Percentiles rank a stretch among this genome's conserved stretches.
phyloP scores from a whole-genome alignment of 2,113 vertebrate genomes.

The Psephotus haematonotus region DNA sequence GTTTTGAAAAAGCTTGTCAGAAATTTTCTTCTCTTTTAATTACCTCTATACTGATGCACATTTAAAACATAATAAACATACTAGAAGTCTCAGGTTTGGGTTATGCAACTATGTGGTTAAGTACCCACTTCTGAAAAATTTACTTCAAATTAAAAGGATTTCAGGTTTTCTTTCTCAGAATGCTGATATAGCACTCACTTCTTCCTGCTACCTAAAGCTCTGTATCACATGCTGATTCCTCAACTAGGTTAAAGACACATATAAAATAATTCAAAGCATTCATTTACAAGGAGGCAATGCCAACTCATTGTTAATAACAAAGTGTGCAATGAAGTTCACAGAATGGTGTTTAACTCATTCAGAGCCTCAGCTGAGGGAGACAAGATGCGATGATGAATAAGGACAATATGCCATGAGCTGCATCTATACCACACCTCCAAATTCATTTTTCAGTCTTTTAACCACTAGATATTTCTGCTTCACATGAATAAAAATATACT shows the following conservation, averaged over 20 bases:
- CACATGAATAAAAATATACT: conserved; percentile 27
- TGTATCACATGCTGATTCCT: not conserved
- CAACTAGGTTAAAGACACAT: not conserved
- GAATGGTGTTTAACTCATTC: not conserved
- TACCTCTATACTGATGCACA: conserved; percentile 10
- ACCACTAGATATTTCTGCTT: not conserved
- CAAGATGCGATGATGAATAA: not conserved
- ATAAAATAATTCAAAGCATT: not conserved
- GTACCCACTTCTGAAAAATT: not conserved
- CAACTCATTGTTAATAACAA: not conserved
- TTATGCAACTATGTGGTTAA: not conserved
- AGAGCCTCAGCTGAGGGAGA: not conserved
- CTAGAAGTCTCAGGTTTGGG: not conserved
- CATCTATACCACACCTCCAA: not conserved
- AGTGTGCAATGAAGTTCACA: not conserved
- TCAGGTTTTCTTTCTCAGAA: not conserved
- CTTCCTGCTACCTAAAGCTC: not conserved
- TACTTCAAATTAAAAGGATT: not conserved
- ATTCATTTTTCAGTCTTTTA: not conserved
- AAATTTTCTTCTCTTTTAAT: conserved; percentile 53
- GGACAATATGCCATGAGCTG: not conserved
- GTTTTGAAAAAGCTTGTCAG: conserved; percentile 55
- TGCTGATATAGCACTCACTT: not conserved
- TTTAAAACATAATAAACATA: conserved; percentile 7
- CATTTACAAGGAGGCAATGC: not conserved